phyloP scores from a whole-genome alignment of 2,888 invertebrate species.

The Polymixis flavicincta region DNA sequence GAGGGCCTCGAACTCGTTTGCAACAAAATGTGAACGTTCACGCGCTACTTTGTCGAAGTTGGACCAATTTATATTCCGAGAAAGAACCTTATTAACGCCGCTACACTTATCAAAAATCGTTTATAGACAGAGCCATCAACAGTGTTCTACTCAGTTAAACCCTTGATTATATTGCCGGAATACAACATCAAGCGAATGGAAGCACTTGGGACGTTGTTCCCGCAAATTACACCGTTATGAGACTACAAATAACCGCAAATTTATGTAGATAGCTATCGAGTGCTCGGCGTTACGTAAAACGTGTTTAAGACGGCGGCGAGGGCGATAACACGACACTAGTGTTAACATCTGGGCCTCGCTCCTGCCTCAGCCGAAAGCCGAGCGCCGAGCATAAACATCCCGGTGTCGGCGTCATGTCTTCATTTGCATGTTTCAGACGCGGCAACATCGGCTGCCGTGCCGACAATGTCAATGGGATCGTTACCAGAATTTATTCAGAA shows the following conservation, averaged over 20 bases:
- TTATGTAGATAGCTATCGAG: conserved; percentile 88
- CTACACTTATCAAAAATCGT: conserved; percentile 69
- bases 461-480: conserved; percentile 80
- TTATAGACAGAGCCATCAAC: conserved; percentile 74
- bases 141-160: conserved; percentile 74
- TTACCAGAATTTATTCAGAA: conserved; percentile 82
- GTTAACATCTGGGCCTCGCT: conserved; percentile 81
- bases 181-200: conserved; percentile 79
- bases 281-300: conserved; percentile 83
- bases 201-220: conserved; percentile 78
- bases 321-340: conserved; percentile 83
- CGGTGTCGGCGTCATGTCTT: conserved; percentile 83
- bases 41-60: conserved; percentile 55
- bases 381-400: conserved; percentile 80
- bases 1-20: conserved; percentile 54
- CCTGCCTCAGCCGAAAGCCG: conserved; percentile 61
- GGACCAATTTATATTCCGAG: conserved; percentile 61
- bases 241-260: conserved; percentile 87
- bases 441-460: conserved; percentile 75
- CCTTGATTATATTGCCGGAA: conserved; percentile 78
- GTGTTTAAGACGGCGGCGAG: conserved; percentile 82
- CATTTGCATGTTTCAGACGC: conserved; percentile 85
- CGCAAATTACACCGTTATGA: conserved; percentile 86
- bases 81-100: conserved; percentile 65
- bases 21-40: conserved; percentile 48